phyloP scores from a whole-genome alignment of 2,113 vertebrate genomes.

The Ellobius talpinus region DNA sequence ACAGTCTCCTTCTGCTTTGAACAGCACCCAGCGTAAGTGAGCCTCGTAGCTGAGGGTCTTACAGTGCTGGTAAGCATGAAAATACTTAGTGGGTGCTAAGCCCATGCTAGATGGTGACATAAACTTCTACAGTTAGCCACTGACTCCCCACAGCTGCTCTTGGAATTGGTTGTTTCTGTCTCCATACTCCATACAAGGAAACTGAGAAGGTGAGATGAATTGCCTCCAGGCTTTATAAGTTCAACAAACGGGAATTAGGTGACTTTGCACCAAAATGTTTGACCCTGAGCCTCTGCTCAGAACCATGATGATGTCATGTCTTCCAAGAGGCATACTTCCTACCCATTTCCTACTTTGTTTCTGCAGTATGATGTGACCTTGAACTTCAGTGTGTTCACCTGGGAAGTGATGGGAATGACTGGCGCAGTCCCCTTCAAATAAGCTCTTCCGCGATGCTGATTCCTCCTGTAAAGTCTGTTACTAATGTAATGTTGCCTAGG shows the following conservation, averaged over 20 bases:
- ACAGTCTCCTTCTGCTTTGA: neutral
- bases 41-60: neutral
- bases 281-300: neutral
- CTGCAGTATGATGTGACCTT: neutral
- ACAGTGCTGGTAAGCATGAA: neutral
- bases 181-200: slow-evolving; percentile 10
- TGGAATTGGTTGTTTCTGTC: neutral
- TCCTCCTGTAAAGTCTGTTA: neutral
- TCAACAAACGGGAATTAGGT: slow-evolving; percentile 22
- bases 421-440: neutral
- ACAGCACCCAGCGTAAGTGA: neutral
- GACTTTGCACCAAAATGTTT: neutral
- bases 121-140: neutral
- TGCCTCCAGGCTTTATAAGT: neutral
- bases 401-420: neutral
- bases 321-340: neutral
- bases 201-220: neutral
- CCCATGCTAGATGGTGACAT: neutral
- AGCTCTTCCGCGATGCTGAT: neutral
- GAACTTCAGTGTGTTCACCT: slow-evolving; percentile 4
- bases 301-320: neutral
- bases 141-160: slow-evolving; percentile 29
- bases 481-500: neutral
- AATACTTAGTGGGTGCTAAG: neutral
- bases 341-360: neutral